Evolutionary conservation across 2,888 invertebrate genomes (phyloP).

Genomic region (Drosophila histrio): DNA sequence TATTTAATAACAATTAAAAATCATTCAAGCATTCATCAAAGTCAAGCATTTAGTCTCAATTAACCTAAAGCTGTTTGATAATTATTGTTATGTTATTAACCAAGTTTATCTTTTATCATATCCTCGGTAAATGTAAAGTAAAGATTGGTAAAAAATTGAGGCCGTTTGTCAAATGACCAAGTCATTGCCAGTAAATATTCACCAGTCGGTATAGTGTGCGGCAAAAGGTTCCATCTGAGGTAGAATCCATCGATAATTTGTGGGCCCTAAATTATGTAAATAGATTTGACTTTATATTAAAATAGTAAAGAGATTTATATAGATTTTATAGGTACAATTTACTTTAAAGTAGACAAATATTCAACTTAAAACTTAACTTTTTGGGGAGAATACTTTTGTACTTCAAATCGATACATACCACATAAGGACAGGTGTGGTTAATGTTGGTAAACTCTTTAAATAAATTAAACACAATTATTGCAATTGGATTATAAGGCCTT

Average conservation of each 20-base stretch:
- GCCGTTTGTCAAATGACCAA: background rate
- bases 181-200: conserved; percentile 14
- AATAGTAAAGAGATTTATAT: no score
- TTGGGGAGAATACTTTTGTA: no score
- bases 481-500: conserved; percentile 21
- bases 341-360: no score
- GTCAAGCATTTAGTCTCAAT: no score
- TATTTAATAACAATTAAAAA: no score
- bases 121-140: conserved; percentile 13
- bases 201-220: conserved; percentile 12
- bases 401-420: conserved; percentile 12
- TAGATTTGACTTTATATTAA: no score
- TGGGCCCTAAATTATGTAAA: conserved; percentile 1
- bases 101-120: background rate
- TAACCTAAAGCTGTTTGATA: no score
- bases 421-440: conserved; percentile 46
- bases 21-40: no score
- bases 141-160: background rate
- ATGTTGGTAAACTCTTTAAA: conserved; percentile 34
- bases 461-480: conserved; percentile 5
- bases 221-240: background rate
- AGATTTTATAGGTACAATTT: no score
- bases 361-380: no score
- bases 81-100: no score
- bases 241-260: background rate